A percentile compares a stretch with the other conserved stretches of the same genome.
Conservation (phyloP, 1,140 invertebrate species). For the Dendrolimus kikuchii region DNA sequence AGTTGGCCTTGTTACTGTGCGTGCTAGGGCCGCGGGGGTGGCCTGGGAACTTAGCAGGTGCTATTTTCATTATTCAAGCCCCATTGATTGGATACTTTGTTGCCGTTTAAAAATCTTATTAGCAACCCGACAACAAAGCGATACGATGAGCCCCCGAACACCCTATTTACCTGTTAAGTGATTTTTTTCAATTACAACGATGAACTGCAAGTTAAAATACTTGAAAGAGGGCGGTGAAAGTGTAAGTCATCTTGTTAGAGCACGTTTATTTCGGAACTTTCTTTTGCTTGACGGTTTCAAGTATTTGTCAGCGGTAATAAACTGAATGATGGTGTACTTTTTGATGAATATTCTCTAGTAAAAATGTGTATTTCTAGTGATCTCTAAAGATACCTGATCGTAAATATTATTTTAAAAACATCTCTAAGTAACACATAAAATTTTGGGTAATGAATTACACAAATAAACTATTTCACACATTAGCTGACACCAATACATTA, state of each 20-base stretch:
- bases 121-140: slow-evolving; percentile 65
- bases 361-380: no score
- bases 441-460: no score
- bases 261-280: slow-evolving; percentile 39
- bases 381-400: no score
- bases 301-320: slow-evolving; percentile 38
- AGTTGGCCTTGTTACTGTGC: slow-evolving; percentile 39
- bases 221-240: slow-evolving; percentile 39
- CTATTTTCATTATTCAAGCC: slow-evolving; percentile 69
- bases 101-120: slow-evolving; percentile 72
- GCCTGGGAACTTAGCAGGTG: slow-evolving; percentile 63
- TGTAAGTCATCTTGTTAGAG: slow-evolving; percentile 67
- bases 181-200: slow-evolving; percentile 68
- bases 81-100: slow-evolving; percentile 72
- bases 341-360: slow-evolving; percentile 12
- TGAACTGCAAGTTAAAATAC: slow-evolving; percentile 51
- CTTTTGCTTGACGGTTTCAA: slow-evolving; percentile 22
- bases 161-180: slow-evolving; percentile 67
- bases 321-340: slow-evolving; percentile 29
- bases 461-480: no score
- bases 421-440: no score
- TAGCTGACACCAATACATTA: no score
- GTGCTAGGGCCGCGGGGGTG: slow-evolving; percentile 52
- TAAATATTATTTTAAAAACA: no score
- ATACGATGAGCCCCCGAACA: slow-evolving; percentile 37